phyloP scores from a whole-genome alignment of 2,113 vertebrate species.

The Protobothrops mucrosquamatus region DNA sequence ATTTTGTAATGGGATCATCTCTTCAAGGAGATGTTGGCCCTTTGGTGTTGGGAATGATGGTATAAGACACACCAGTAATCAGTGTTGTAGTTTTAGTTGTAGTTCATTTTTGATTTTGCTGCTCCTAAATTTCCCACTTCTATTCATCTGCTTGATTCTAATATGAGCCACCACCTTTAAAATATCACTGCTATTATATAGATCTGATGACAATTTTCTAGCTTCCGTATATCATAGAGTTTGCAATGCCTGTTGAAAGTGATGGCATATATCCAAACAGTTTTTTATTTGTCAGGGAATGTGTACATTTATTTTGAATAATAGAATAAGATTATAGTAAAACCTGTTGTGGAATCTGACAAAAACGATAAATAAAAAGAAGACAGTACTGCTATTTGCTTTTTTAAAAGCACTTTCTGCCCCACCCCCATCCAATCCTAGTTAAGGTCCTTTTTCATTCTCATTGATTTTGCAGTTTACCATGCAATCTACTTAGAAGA shows the following conservation, averaged over 20 bases:
- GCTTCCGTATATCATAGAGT: background rate
- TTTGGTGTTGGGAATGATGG: background rate
- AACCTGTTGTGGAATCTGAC: background rate
- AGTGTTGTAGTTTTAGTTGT: background rate
- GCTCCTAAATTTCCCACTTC: background rate
- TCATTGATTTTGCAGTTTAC: constrained; percentile 78
- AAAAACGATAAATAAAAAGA: background rate
- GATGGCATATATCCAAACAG: background rate
- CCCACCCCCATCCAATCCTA: too few relatives aligned
- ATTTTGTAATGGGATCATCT: background rate
- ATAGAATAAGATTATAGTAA: background rate
- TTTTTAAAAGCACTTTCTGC: background rate
- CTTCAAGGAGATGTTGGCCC: background rate
- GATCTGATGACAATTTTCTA: background rate
- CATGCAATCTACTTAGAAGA: constrained; percentile 96
- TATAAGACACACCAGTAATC: background rate
- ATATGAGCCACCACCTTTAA: background rate
- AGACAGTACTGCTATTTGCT: background rate
- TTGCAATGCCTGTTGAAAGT: background rate
- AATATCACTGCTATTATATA: background rate
- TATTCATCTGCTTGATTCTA: background rate
- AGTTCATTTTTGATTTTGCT: background rate
- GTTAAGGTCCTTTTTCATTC: background rate
- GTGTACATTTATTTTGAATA: background rate
- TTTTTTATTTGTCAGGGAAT: background rate